A percentile compares a stretch with the other conserved stretches of the same genome.
These are phyloP conservation scores for Drosophila tanythrix DNA, from an alignment of 2,888 invertebrate species.

Conservation along the genomic window DNA sequence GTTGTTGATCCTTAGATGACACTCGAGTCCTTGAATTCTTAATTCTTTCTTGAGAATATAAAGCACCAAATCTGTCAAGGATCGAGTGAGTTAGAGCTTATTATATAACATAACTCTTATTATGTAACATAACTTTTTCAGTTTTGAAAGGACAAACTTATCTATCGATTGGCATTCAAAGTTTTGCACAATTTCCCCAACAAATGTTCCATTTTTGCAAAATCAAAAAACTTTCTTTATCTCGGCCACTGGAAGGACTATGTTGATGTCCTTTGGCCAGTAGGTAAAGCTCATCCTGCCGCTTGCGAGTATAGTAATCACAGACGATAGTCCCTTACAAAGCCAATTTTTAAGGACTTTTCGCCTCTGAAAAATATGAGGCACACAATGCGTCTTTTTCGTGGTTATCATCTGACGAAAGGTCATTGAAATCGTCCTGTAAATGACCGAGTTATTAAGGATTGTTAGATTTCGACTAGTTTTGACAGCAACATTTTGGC, in stretches of 20 bases:
- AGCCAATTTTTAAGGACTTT: too few species aligned
- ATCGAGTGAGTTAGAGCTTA: not conserved
- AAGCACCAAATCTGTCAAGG: not conserved
- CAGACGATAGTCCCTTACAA: not conserved
- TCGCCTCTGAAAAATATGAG: not conserved
- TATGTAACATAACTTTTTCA: not conserved
- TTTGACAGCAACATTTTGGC: not conserved
- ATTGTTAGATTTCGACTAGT: not conserved
- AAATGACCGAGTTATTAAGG: not conserved
- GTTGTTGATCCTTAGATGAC: not conserved
- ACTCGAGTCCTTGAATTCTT: not conserved
- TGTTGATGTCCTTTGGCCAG: not conserved
- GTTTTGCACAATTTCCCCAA: not conserved
- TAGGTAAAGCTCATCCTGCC: not conserved
- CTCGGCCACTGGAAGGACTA: not conserved
- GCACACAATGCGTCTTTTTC: not conserved
- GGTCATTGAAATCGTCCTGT: not conserved
- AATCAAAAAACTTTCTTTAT: not conserved
- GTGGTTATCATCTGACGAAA: not conserved
- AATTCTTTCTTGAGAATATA: not conserved
- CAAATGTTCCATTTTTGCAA: not conserved
- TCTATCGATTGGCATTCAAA: not conserved
- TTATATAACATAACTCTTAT: too few species aligned
- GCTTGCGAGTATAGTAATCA: not conserved
- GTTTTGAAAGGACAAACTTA: not conserved